Percentiles rank a stretch among this genome's conserved stretches.
These are phyloP conservation scores for Oikopleura albicans DNA, from an alignment of 23 tunicate genomes.

Conservation along the genomic window DNA sequence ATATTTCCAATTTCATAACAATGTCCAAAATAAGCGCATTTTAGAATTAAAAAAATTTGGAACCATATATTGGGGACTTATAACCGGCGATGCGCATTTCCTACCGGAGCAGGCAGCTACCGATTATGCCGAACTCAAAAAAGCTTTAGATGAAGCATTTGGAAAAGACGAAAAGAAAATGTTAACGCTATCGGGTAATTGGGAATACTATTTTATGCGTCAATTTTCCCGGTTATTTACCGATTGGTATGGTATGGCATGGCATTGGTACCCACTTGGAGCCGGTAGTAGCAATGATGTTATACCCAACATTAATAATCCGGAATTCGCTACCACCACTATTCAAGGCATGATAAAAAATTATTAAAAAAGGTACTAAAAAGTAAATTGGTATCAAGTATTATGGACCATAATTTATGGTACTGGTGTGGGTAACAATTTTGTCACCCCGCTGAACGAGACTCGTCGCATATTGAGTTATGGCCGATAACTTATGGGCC, in stretches of 20 bases:
- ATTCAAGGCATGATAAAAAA: no score
- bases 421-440: no score
- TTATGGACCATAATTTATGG: no score
- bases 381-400: no score
- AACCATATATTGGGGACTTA: background rate
- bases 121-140: background rate
- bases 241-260: background rate
- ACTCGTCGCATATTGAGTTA: no score
- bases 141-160: background rate
- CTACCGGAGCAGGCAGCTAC: background rate
- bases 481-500: no score
- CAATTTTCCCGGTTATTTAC: background rate
- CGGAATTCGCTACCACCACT: background rate
- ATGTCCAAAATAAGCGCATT: no score
- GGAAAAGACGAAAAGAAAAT: background rate
- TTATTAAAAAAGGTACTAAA: no score
- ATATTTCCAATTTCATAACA: no score
- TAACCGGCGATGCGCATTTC: background rate
- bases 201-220: background rate
- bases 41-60: no score
- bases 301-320: background rate
- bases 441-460: no score
- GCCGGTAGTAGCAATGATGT: background rate
- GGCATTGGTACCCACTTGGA: conserved; percentile 1
- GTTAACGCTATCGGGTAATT: background rate